Evolutionary conservation across 1,140 invertebrate genomes (phyloP), one percentile per base, ranked within the genome.

Genomic region (Zeugodacus cucurbitae): DNA sequence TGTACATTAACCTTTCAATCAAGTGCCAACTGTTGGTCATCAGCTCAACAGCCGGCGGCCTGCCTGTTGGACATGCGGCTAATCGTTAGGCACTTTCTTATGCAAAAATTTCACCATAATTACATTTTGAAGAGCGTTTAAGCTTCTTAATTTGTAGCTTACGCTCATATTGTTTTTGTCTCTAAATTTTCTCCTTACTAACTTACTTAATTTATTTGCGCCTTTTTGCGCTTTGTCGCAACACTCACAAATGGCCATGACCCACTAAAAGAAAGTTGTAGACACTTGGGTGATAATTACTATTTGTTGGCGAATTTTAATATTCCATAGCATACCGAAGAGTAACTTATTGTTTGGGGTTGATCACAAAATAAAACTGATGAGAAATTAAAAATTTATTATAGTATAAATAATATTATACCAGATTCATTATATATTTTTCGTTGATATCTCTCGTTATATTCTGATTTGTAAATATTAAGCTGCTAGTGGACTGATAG

Each of bases 1-100:
- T 70, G 64, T 10, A n/a, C 37, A 78, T 78, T 78, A 78, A 78
- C 41, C 74, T 82, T 82, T 82, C 74, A 82, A 82, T 82, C 74
- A 82, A n/a, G 10, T 82, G 74, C 41, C 74, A 82, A 44, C 44
- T 82, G 74, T 20, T 26, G 41, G n/a, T 20, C 74, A 82, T 29
- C 17, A 82, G 74, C 41, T 11, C 74, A 82, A 48, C 41, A 44
- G 41, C 41, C 29, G 74, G 7, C 26, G 74, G 74, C 41, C 74
- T 17, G 32, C 67, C 37, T n/a, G 22, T 62, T 62, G 41, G 32
- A 41, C 74, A 62, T 22, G 58, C n/a, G 58, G 10, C 58, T 37
- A n/a, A 41, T 48, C 17, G 37, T 26, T 82, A 62, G 11, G n/a
- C 22, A 41, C 41, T 48, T 82, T 82, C 74, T 17, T 48, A 48